Evolutionary conservation across 30 jellyfish, hydroid and myxozoan species (phyloP).

Genomic region (Hydractinia echinata): DNA sequence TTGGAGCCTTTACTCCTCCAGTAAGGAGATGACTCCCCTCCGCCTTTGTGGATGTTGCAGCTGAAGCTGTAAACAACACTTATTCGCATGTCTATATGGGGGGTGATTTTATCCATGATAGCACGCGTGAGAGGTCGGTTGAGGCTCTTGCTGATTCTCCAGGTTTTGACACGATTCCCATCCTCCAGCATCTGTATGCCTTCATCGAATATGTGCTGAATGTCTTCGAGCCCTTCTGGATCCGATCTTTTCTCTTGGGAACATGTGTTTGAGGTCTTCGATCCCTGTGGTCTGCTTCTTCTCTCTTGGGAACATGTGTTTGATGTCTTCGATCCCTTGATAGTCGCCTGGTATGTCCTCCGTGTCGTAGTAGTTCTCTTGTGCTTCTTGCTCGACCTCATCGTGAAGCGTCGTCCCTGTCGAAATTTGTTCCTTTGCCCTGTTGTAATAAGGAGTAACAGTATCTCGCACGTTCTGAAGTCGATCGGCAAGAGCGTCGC

Average conservation of each 20-base stretch:
- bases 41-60: background rate
- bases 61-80: background rate
- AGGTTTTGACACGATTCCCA: conserved; percentile 1
- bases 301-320: no score
- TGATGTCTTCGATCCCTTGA: no score
- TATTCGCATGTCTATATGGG: conserved; percentile 11
- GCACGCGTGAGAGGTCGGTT: background rate
- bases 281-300: background rate
- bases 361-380: no score
- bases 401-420: no score
- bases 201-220: background rate
- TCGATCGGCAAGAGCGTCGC: no score
- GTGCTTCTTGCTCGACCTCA: no score
- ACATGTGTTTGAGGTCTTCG: background rate
- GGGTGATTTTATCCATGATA: conserved; percentile 6
- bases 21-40: background rate
- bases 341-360: no score
- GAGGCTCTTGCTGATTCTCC: background rate
- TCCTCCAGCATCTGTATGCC: background rate
- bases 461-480: no score
- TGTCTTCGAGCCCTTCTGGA: background rate
- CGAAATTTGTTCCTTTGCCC: no score
- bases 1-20: background rate
- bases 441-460: no score
- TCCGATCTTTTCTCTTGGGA: background rate